A percentile compares a stretch with the other conserved stretches of the same genome.
phyloP scores from a whole-genome alignment of 2,888 invertebrate species.

The Drymonia ruficornis region DNA sequence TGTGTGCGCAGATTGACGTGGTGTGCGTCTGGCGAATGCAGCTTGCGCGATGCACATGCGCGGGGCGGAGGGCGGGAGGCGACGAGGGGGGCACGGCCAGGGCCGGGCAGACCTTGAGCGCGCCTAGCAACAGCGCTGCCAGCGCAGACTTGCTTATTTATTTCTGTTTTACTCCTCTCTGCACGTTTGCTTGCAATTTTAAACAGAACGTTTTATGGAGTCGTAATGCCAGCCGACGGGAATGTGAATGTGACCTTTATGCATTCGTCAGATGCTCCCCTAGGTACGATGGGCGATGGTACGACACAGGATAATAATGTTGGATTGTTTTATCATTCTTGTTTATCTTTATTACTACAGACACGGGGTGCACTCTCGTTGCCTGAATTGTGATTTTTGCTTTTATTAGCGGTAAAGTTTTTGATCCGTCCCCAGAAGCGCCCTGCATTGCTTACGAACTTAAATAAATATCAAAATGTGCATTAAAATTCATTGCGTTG shows the following conservation, averaged over 20 bases:
- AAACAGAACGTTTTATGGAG: constrained; percentile 71
- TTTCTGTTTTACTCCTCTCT: constrained; percentile 77
- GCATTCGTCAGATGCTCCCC: constrained; percentile 43
- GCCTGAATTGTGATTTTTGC: constrained; percentile 8
- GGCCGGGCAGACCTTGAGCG: constrained; percentile 77
- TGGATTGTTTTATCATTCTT: constrained; percentile 40
- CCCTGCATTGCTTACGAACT: constrained; percentile 6
- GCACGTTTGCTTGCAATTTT: constrained; percentile 70
- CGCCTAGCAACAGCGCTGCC: constrained; percentile 78
- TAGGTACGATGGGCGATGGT: constrained; percentile 17
- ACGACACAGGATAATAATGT: constrained; percentile 31
- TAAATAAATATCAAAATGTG: constrained; percentile 19
- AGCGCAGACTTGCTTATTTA: constrained; percentile 64
- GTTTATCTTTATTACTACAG: constrained; percentile 42
- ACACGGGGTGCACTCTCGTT: constrained; percentile 24
- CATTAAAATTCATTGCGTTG: constrained; percentile 32
- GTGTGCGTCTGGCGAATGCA: constrained; percentile 56
- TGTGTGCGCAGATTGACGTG: constrained; percentile 32
- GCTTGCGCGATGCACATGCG: constrained; percentile 68
- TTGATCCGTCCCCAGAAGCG: constrained; percentile 14
- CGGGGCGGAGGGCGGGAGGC: constrained; percentile 43
- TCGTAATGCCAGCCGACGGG: constrained; percentile 52
- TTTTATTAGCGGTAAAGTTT: constrained; percentile 18
- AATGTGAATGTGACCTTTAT: constrained; percentile 50
- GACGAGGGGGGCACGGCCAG: constrained; percentile 63